Evolutionary conservation across 2,797 vertebrate species (phyloP).

Genomic region (Pelobates cultripes): DNA sequence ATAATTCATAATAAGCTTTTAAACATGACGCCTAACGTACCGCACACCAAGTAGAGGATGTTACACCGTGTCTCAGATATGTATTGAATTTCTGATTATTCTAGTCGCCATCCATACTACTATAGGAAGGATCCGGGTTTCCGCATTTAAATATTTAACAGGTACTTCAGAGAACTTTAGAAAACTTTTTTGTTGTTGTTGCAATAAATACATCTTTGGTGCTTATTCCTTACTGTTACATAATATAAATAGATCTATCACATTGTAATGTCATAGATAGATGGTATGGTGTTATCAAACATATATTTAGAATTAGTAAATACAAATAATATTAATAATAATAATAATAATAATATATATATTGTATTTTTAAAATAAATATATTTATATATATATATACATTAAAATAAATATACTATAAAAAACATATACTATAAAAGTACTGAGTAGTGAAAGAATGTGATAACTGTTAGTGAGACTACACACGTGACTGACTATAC

Average conservation of each 20-base stretch:
- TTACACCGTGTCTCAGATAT: neutral
- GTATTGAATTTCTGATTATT: neutral
- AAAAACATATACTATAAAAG: no score
- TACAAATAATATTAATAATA: no score
- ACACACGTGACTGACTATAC: no score
- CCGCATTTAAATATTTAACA: neutral
- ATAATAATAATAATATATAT: neutral
- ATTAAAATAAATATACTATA: no score
- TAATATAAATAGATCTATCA: no score
- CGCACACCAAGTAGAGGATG: conserved; percentile 1
- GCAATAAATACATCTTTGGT: neutral
- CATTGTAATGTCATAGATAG: no score
- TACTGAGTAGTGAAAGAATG: no score
- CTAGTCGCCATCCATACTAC: neutral
- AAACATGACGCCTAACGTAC: conserved; percentile 32
- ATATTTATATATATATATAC: neutral
- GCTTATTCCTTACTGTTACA: neutral
- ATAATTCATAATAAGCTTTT: conserved; percentile 51
- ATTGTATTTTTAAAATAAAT: conserved; percentile 18
- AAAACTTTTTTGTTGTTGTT: no score
- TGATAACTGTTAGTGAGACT: no score
- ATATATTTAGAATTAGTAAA: no score
- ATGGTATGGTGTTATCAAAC: no score
- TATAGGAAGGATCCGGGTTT: neutral
- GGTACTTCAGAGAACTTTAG: conserved; percentile 11